Evolutionary conservation across 2,888 invertebrate genomes (phyloP).

Genomic region (Drosophila aldrichi): DNA sequence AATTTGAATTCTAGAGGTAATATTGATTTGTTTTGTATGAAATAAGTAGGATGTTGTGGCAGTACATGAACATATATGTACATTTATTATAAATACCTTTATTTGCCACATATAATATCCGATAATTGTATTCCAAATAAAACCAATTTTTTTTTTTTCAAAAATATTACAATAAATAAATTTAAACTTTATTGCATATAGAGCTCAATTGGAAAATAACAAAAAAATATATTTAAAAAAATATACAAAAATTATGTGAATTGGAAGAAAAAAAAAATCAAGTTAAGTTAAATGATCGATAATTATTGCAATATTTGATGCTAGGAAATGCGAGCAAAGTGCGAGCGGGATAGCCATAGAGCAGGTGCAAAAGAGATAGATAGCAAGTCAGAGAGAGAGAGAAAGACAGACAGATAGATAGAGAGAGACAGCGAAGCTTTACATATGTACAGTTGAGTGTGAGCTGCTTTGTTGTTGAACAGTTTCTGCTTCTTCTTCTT

Average conservation of each 20-base stretch:
- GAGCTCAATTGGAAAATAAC: constrained; percentile 51
- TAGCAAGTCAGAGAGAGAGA: constrained; percentile 5
- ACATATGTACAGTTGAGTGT: constrained; percentile 63
- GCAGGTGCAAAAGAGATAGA: neutral
- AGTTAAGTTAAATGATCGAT: constrained; percentile 23
- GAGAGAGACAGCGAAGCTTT: constrained; percentile 33
- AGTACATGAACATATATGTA: too few species aligned
- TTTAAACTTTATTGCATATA: constrained; percentile 73
- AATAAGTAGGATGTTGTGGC: too few species aligned
- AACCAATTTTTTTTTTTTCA: constrained; percentile 12
- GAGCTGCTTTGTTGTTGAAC: constrained; percentile 15
- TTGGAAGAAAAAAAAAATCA: constrained; percentile 13
- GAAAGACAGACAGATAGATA: neutral
- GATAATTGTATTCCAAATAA: neutral
- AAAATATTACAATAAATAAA: constrained; percentile 74
- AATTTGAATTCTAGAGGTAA: too few species aligned
- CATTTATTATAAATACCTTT: too few species aligned
- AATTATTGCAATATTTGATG: constrained; percentile 39
- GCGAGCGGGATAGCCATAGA: constrained; percentile 29
- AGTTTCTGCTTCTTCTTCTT: neutral
- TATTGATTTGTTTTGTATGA: too few species aligned
- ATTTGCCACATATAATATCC: too few species aligned
- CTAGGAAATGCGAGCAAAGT: constrained; percentile 21
- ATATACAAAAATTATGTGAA: constrained; percentile 47
- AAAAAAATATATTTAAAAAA: constrained; percentile 29